Percentiles rank a stretch among this genome's conserved stretches.
Conservation (phyloP, 2,113 vertebrate genomes). For the Hipposideros armiger region DNA sequence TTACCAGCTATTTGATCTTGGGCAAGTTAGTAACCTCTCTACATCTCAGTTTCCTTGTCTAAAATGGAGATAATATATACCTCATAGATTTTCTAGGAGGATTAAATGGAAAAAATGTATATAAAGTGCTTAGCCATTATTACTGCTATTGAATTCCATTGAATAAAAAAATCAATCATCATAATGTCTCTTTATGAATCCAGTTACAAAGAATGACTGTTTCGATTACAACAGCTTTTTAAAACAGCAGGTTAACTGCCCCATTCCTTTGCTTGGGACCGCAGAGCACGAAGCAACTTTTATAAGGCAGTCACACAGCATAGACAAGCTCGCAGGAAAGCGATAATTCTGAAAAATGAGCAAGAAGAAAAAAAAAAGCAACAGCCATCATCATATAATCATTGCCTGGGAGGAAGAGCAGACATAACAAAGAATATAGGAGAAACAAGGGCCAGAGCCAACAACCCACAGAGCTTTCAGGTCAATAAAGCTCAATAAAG, state of each 20-base stretch:
- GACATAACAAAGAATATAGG: background rate
- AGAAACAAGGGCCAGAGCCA: background rate
- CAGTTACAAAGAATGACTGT: constrained; percentile 54
- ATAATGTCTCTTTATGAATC: constrained; percentile 53
- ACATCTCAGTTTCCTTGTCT: constrained; percentile 26
- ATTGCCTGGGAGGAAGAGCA: constrained; percentile 34
- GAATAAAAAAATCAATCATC: constrained; percentile 59
- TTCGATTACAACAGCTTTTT: constrained; percentile 40
- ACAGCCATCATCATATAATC: background rate
- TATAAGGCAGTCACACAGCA: constrained; percentile 14
- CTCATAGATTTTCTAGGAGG: constrained; percentile 58
- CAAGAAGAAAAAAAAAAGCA: constrained; percentile 54
- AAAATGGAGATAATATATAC: constrained; percentile 42
- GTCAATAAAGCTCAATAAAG: background rate
- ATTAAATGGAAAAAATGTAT: constrained; percentile 24
- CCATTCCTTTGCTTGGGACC: background rate
- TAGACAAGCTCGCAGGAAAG: background rate
- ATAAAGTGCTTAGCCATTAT: constrained; percentile 31
- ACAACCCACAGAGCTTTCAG: background rate
- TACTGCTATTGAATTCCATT: constrained; percentile 44
- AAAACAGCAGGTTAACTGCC: constrained; percentile 33
- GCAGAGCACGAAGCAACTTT: constrained; percentile 1
- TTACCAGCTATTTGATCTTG: background rate
- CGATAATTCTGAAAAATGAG: constrained; percentile 4
- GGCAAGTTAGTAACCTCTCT: constrained; percentile 56